Evolutionary conservation across 2,888 invertebrate species (phyloP), one percentile per base, ranked within the genome.

Genomic region (Ceriagrion tenellum): DNA sequence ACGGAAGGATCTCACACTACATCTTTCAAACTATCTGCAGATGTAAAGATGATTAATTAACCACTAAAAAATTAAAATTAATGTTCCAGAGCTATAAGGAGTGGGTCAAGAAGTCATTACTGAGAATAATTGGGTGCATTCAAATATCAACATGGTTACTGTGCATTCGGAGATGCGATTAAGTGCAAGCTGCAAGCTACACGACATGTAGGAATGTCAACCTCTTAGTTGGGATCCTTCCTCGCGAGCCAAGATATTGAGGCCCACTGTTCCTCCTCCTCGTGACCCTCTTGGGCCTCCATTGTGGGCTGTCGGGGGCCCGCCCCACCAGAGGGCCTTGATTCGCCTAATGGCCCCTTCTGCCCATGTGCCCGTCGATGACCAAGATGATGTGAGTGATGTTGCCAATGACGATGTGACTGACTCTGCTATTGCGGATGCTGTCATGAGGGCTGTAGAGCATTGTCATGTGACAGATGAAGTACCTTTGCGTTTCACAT

Each of bases 261-360:
- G 93, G 40, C 93, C 93, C 69, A 93, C 69, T 23, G 93, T 69
- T 16, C 26, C 89, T 55, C 4, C 89, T 89, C 63, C 81, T 30
- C 81, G 81, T 81, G 81, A 81, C 12, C 81, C 81, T 35, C 81
- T 81, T 95, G 95, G 40, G 95, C 95, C 55, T 95, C 95, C 95
- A 95, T 90, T 95, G 96, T 35, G 95, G 95, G 98, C 97, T 96
- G 98, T 98, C 96, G 98, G 98, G 95, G 98, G 98, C 96, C 98
- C 98, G 96, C 98, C 98, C 96, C 98, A 98, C 99, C 99, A 99
- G 96, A 99, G 97, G 90, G 99, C 99, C 96, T 98, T 98, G 97
- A 99, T 99, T 97, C 99, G 99, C 96, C 98, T 98, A 97, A 99
- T 98, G 96, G 99, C 98, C 96, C 98, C 97, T 96, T 98, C 98